Base-by-base conservation (phyloP, 2,888 invertebrate species). In the Hyalella azteca region DNA sequence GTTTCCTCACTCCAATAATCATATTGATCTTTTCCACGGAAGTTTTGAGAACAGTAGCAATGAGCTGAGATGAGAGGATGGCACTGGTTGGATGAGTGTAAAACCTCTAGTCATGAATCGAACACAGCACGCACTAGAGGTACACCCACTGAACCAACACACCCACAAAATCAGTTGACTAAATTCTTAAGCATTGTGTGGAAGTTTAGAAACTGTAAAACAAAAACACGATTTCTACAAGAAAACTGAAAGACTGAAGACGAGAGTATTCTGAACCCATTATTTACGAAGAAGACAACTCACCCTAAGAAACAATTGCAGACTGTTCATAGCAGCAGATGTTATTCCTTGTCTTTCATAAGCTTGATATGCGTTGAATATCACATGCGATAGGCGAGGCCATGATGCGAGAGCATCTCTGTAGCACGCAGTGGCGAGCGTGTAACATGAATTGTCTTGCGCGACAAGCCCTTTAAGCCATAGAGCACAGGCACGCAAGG, bases 71-170 rank as follows among this genome's bases (percentile, higher is more conserved):
- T n/a, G 45, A 32, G 41, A 36, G 48, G 22, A 77, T 22, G 45
- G 39, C 73, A 79, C 75, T 26, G 50, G 36, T 41, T 81, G 83
- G 81, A 83, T 83, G 83, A 83, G 83, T 83, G 83, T 83, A 66
- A 81, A 82, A 83, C 81, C 83, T 83, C 83, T 83, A 83, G 83
- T 83, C 83, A 83, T 81, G 83, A 77, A 45, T 54, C 19, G 73
- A 29, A 79, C 81, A 75, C 80, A 48, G 78, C 83, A 83, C 81
- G 83, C 59, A 80, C 83, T 78, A 83, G 83, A 83, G 81, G 79
- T 75, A 83, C 83, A 81, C 81, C 75, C 83, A 81, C 66, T 32
- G 36, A 66, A 66, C 32, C 66, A 66, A 66, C 66, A 36, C 32
- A 36, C 66, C 78, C 29, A 26, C 54, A 54, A 26, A n/a, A n/a